Percentiles rank a stretch among this genome's conserved stretches.
Evolutionary conservation across 2,113 vertebrate genomes (phyloP).

Genomic region (Dissostichus mawsoni): DNA sequence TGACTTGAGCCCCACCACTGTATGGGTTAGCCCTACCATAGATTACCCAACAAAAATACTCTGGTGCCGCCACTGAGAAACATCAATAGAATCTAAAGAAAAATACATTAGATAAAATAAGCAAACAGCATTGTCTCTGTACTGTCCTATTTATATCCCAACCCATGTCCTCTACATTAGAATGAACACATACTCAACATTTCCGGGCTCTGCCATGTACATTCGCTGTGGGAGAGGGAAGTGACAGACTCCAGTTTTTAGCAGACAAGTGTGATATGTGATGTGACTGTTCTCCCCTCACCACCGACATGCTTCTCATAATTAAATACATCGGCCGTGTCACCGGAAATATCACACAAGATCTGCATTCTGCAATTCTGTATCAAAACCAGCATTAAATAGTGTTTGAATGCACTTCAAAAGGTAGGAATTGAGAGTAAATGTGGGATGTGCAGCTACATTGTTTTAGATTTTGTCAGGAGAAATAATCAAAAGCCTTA

Average conservation of each 20-base stretch:
- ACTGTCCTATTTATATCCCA: slow-evolving; percentile 24
- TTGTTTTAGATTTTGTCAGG: neutral
- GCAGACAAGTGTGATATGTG: slow-evolving; percentile 73
- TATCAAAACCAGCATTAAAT: neutral
- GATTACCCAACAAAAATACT: too few relatives aligned
- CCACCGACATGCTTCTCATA: slow-evolving; percentile 54
- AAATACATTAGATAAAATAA: too few relatives aligned
- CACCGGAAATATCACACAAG: slow-evolving; percentile 32
- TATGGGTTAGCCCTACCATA: too few relatives aligned
- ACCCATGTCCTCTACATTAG: slow-evolving; percentile 47
- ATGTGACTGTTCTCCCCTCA: slow-evolving; percentile 66
- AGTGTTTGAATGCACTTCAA: neutral
- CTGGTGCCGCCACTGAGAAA: too few relatives aligned
- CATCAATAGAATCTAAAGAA: too few relatives aligned
- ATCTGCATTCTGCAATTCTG: neutral
- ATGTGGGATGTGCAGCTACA: neutral
- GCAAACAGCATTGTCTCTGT: neutral
- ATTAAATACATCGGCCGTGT: slow-evolving; percentile 46
- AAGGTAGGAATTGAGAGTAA: neutral
- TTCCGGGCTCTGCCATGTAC: slow-evolving; percentile 61
- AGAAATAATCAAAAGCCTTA: neutral
- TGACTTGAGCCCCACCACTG: too few relatives aligned
- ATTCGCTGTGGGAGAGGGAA: slow-evolving; percentile 58
- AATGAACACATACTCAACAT: slow-evolving; percentile 45
- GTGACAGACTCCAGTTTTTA: slow-evolving; percentile 64